Base-by-base conservation (phyloP, 2,797 vertebrate genomes). In the Geotrypetes seraphini region DNA sequence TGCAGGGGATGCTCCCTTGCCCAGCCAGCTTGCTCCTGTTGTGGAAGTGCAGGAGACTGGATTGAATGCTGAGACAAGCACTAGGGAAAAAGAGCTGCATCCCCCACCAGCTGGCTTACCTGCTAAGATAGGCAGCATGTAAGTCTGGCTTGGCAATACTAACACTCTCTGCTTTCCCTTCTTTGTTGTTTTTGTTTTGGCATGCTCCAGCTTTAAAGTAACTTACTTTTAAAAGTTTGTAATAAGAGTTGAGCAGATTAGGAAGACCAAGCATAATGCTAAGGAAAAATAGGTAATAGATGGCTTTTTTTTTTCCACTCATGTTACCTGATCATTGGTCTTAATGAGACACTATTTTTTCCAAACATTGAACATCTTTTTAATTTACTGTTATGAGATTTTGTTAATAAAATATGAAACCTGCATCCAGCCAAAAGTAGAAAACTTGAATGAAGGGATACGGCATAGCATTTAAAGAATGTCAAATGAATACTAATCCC, bases 61-160 rank as follows among this genome's bases (percentile, higher is more conserved):
- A 15, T 46, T 53, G 36, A 71, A 75, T 39, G 19, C 64, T 58
- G 93, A 92, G 30, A 43, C 75, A 34, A 72, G 55, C 16, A 57
- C 70, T 69, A 71, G 71, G 43, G 87, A 92, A 48, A 78, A 79
- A 44, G 84, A 89, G 49, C 63, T 71, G 59, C 57, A 76, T 18
- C 54, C 71, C 60, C 77, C 75, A 36, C 63, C 84, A 46, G 78
- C 85, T 67, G 71, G 76, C 36, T 81, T 83, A 49, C 75, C 84
- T 71, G 68, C 82, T 78, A 78, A 85, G 71, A 73, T 79, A 67
- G 81, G 83, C 70, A 65, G 78, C 76, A 69, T 86, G 95, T 98
- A 87, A 84, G 92, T 97, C 69, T 77, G 66, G 74, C 72, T 29
- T 52, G 28, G 54, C 71, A 59, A 29, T 39, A 75, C 74, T 84